Evolutionary conservation across 2,888 invertebrate species (phyloP), one percentile per base, ranked within the genome.

Genomic region (Anarsia innoxiella): DNA sequence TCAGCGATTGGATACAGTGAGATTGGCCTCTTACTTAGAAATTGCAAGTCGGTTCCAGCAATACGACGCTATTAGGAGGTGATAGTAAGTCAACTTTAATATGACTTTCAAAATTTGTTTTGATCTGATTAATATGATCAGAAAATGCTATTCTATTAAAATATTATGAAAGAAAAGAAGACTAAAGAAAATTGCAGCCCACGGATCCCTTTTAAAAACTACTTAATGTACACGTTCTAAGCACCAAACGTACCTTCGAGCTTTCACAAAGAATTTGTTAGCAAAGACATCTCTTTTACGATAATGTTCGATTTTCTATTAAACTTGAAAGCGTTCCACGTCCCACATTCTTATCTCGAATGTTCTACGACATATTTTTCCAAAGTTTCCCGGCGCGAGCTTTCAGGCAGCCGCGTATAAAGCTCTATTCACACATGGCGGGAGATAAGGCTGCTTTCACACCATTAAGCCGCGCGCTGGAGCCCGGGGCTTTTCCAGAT

Each of bases 401-500:
- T 83, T 82, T 82, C 82, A 82, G 82, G 73, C 80, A 61, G 76
- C 71, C 76, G 71, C 74, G 78, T 83, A 79, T 82, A 82, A 80
- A 82, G 84, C 80, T 77, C 83, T 83, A 84, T 84, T 84, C 84
- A 84, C 84, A 84, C 84, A 84, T 84, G 84, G 82, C 70, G 70
- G 80, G 82, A 84, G 84, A 84, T 84, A 84, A 84, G 83, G 83
- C 76, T 77, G 84, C 84, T 84, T 83, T 84, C 84, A 83, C 84
- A 82, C 84, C 83, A 84, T 84, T 84, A 84, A 83, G 82, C 82
- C 71, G 78, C 71, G 76, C 80, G 71, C 74, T 77, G 79, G 80
- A 83, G 80, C 83, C 74, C 78, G 80, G 84, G 82, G 85, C 84
- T 86, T 85, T 85, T 83, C 84, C 85, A 86, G 86, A 86, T 86